Evolutionary conservation across 2,888 invertebrate species (phyloP).

Genomic region (Rhingia campestris): DNA sequence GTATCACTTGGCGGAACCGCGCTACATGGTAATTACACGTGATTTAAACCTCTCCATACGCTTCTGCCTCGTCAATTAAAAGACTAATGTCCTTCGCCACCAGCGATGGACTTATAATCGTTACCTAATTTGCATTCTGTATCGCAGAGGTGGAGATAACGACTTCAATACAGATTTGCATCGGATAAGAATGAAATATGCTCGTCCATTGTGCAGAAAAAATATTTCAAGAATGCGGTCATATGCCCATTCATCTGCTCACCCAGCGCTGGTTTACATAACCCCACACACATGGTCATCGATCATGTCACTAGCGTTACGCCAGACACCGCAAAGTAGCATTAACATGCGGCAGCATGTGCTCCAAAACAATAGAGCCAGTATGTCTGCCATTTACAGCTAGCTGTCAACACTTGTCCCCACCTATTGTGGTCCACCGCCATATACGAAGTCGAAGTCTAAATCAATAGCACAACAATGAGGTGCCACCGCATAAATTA

Average conservation of each 20-base stretch:
- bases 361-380: slow-evolving; percentile 44
- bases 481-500: slow-evolving; percentile 64
- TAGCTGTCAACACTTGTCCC: slow-evolving; percentile 56
- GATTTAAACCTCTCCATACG: slow-evolving; percentile 7
- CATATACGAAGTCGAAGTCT: slow-evolving; percentile 26
- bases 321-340: slow-evolving; percentile 12
- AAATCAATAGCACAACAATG: slow-evolving; percentile 39
- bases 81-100: neutral
- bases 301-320: slow-evolving; percentile 22
- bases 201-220: too few relatives aligned
- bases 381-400: slow-evolving; percentile 45
- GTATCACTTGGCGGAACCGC: slow-evolving; percentile 11
- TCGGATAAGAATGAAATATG: neutral
- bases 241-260: neutral
- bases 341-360: slow-evolving; percentile 3
- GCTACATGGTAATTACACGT: slow-evolving; percentile 21
- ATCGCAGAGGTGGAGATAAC: neutral
- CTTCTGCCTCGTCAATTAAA: slow-evolving; percentile 1
- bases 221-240: too few relatives aligned
- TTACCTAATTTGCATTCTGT: slow-evolving; percentile 1
- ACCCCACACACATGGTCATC: slow-evolving; percentile 11
- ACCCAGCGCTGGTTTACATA: neutral
- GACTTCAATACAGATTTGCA: neutral
- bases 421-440: slow-evolving; percentile 46
- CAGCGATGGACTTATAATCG: neutral